Conservation (phyloP, 2,113 vertebrate species). For the Genyomyrus donnyi region DNA sequence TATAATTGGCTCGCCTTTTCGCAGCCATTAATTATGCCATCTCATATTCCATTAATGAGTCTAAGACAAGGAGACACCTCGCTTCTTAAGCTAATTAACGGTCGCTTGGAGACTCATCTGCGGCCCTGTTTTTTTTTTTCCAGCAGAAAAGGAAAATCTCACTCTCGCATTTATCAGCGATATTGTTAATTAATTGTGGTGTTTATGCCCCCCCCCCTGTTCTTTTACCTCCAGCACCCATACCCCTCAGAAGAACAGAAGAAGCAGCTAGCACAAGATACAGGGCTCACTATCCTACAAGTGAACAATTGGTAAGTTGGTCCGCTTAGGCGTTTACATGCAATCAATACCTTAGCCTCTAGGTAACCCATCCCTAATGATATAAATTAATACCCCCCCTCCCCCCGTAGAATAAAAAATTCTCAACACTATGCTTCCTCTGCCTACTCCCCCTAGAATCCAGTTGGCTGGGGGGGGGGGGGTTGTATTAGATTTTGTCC, state of each 20-base stretch:
- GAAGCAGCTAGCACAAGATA: slow-evolving; percentile 93
- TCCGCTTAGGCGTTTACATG: slow-evolving; percentile 41
- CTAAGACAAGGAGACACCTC: slow-evolving; percentile 67
- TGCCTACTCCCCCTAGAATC: slow-evolving; percentile 49
- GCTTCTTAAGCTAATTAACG: slow-evolving; percentile 68
- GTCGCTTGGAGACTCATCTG: slow-evolving; percentile 46
- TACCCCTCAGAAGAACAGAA: slow-evolving; percentile 97
- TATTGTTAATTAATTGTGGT: slow-evolving; percentile 6
- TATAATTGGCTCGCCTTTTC: slow-evolving; percentile 80
- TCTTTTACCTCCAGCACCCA: slow-evolving; percentile 68
- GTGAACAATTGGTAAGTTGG: slow-evolving; percentile 94
- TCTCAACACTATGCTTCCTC: slow-evolving; percentile 35
- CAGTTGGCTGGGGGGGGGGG: slow-evolving; percentile 53
- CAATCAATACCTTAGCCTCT: slow-evolving; percentile 29
- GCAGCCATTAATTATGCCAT: slow-evolving; percentile 79
- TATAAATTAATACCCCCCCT: slow-evolving; percentile 31
- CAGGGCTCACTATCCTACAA: slow-evolving; percentile 90
- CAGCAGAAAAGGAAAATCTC: not conserved
- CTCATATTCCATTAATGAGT: slow-evolving; percentile 76
- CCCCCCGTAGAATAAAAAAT: not conserved
- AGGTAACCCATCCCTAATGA: slow-evolving; percentile 43
- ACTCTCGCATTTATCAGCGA: not conserved
- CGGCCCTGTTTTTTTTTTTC: not conserved
- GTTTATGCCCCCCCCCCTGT: not conserved
- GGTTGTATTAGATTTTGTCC: slow-evolving; percentile 51